phyloP scores from a whole-genome alignment of 1,140 invertebrate genomes.

The Philaenus spumarius region DNA sequence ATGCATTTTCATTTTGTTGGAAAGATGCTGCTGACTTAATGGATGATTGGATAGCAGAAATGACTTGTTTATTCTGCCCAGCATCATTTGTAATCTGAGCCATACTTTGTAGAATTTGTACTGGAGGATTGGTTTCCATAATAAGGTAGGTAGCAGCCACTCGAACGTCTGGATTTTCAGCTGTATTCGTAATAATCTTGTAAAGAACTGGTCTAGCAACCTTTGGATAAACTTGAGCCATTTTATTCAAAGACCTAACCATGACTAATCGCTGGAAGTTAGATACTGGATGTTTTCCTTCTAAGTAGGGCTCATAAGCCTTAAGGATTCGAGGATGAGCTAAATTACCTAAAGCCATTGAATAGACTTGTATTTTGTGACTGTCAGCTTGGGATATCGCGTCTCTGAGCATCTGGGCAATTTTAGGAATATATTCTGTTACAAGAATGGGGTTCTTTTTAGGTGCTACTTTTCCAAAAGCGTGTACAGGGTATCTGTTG shows the following conservation, averaged over 20 bases:
- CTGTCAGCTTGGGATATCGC: conserved; percentile 45
- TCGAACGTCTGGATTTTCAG: conserved; percentile 54
- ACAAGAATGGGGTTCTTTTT: conserved; percentile 43
- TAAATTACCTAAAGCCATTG: conserved; percentile 53
- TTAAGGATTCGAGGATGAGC: conserved; percentile 50
- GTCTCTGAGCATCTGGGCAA: conserved; percentile 44
- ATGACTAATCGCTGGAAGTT: conserved; percentile 55
- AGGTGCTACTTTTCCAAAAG: conserved; percentile 46
- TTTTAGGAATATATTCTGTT: conserved; percentile 50
- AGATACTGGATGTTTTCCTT: conserved; percentile 46
- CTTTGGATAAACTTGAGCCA: conserved; percentile 44
- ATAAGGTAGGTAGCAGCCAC: conserved; percentile 51
- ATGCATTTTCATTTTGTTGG: conserved; percentile 36
- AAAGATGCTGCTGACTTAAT: conserved; percentile 46
- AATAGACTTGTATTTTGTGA: conserved; percentile 49
- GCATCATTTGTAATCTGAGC: conserved; percentile 58
- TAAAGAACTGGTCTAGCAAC: conserved; percentile 49
- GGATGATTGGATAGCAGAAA: conserved; percentile 49
- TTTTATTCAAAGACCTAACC: conserved; percentile 46
- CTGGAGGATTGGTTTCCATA: conserved; percentile 50
- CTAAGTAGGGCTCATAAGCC: conserved; percentile 57
- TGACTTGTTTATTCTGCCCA: conserved; percentile 48
- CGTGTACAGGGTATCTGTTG: conserved; percentile 52
- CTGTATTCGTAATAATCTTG: conserved; percentile 57
- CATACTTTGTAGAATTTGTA: conserved; percentile 57